Conservation (phyloP, 2,113 vertebrate genomes). For the Falco punctatus region DNA sequence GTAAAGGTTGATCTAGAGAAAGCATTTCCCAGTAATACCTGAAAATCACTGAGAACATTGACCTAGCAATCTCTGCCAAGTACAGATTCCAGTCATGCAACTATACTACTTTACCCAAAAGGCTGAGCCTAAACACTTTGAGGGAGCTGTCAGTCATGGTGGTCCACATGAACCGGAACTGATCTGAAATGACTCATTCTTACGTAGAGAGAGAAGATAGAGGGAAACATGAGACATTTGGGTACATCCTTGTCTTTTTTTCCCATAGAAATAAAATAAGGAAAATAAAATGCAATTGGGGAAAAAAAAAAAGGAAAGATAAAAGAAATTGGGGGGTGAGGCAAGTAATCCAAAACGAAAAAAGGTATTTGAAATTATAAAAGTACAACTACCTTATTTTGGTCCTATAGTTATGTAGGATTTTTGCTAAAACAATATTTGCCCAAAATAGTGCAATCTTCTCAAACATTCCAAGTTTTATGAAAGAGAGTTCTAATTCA, state of each 20-base stretch:
- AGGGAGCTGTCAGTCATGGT: background rate
- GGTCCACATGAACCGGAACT: background rate
- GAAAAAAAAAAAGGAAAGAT: background rate
- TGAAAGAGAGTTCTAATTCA: background rate
- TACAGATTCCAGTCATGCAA: background rate
- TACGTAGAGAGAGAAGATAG: background rate
- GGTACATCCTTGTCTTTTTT: background rate
- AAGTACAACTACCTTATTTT: background rate
- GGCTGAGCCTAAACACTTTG: background rate
- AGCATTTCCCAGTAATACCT: background rate
- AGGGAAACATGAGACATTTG: background rate
- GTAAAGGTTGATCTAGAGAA: background rate
- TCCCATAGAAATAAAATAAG: background rate
- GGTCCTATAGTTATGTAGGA: background rate
- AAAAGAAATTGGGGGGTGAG: accelerated
- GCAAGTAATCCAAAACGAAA: background rate
- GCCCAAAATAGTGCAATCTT: background rate
- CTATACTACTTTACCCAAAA: background rate
- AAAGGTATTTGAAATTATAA: background rate
- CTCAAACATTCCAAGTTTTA: background rate
- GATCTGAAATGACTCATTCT: background rate
- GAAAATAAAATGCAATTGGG: background rate
- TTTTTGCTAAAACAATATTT: background rate
- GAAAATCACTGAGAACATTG: background rate
- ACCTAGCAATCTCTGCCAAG: background rate